Evolutionary conservation across 2,888 invertebrate species (phyloP).

Genomic region (Apotomis betuletana): DNA sequence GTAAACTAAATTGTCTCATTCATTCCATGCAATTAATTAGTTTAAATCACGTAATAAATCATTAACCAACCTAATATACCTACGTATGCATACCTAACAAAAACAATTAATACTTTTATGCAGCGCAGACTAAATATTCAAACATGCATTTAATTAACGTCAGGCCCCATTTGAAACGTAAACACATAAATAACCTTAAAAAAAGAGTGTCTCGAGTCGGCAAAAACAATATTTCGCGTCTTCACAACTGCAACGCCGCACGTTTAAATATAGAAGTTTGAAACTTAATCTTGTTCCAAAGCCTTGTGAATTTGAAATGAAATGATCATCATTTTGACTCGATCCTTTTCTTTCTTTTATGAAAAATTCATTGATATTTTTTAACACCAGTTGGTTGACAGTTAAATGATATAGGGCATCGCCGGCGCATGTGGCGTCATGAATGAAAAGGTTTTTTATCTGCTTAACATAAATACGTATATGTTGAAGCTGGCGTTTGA

Average conservation of each 20-base stretch:
- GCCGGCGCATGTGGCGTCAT: slow-evolving; percentile 34
- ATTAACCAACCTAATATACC: background rate
- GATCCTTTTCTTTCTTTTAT: background rate
- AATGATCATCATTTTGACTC: background rate
- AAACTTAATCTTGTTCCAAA: slow-evolving; percentile 1
- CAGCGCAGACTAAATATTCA: slow-evolving; percentile 19
- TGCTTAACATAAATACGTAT: background rate
- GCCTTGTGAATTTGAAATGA: background rate
- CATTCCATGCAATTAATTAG: background rate
- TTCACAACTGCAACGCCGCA: background rate
- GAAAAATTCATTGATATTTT: slow-evolving; percentile 35
- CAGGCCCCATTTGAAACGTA: slow-evolving; percentile 31
- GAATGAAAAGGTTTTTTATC: slow-evolving; percentile 36
- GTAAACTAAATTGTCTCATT: background rate
- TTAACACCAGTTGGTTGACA: slow-evolving; percentile 38
- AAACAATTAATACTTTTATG: background rate
- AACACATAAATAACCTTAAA: slow-evolving; percentile 33
- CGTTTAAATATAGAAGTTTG: background rate
- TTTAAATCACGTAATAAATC: background rate
- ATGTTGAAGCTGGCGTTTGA: background rate
- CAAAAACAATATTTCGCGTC: slow-evolving; percentile 27
- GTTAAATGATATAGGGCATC: slow-evolving; percentile 35
- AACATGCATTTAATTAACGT: slow-evolving; percentile 29
- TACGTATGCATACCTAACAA: background rate
- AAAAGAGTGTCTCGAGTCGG: slow-evolving; percentile 24